A percentile compares a stretch with the other conserved stretches of the same genome.
These are phyloP conservation scores for Drosophila micromelanica DNA, from an alignment of 1,140 invertebrate species.

Conservation along the genomic window DNA sequence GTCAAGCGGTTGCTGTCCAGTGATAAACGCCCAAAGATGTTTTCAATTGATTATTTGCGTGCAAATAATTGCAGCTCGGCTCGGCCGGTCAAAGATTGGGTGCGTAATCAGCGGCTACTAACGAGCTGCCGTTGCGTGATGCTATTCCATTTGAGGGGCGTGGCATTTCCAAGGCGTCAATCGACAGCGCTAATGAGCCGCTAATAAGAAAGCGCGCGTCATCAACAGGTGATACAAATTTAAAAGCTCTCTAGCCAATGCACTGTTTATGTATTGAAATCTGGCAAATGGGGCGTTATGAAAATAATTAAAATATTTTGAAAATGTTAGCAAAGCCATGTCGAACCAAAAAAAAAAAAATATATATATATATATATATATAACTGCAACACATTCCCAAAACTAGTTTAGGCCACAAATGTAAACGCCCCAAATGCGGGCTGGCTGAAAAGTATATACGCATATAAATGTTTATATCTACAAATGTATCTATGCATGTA, in stretches of 20 bases:
- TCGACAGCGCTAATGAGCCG: slow-evolving; percentile 68
- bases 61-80: slow-evolving; percentile 66
- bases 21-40: slow-evolving; percentile 75
- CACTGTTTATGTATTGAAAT: neutral
- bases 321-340: slow-evolving; percentile 44
- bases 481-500: slow-evolving; percentile 25
- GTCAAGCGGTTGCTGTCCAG: slow-evolving; percentile 58
- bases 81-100: slow-evolving; percentile 47
- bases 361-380: neutral
- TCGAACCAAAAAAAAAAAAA: slow-evolving; percentile 5
- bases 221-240: slow-evolving; percentile 11
- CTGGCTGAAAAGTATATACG: slow-evolving; percentile 27
- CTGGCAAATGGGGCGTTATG: slow-evolving; percentile 32
- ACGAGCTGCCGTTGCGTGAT: slow-evolving; percentile 49
- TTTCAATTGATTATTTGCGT: slow-evolving; percentile 79
- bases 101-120: slow-evolving; percentile 65
- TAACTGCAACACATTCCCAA: slow-evolving; percentile 51
- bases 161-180: slow-evolving; percentile 61
- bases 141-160: slow-evolving; percentile 46
- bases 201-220: slow-evolving; percentile 70
- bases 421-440: slow-evolving; percentile 69
- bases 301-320: slow-evolving; percentile 77
- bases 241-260: slow-evolving; percentile 15
- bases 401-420: slow-evolving; percentile 56
- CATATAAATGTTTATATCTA: slow-evolving; percentile 22